These are phyloP conservation scores for Ditylenchus dipsaci DNA, from an alignment of 1,140 invertebrate species.

Conservation along the genomic window DNA sequence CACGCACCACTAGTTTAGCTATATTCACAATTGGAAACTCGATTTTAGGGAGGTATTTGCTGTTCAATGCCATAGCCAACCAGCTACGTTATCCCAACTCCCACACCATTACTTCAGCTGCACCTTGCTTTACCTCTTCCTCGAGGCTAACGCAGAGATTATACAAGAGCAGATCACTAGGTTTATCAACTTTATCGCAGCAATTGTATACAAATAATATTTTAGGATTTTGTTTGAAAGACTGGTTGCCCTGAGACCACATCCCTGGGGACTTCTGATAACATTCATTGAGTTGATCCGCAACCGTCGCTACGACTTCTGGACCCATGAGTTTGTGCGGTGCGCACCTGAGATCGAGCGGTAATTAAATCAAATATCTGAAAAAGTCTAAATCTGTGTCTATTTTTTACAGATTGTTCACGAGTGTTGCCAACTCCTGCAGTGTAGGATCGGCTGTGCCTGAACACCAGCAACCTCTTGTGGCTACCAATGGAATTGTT, in stretches of 20 bases:
- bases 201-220: constrained; percentile 14
- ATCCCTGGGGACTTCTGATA: constrained; percentile 96
- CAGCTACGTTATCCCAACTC: constrained; percentile 97
- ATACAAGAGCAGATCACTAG: constrained; percentile 76
- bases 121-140: constrained; percentile 88
- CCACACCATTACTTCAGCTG: constrained; percentile 99
- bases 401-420: constrained; percentile 27
- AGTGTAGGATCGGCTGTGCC: constrained; percentile 14
- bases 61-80: constrained; percentile 96
- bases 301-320: constrained; percentile 97
- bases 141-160: constrained; percentile 92
- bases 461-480: background rate
- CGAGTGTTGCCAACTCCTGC: constrained; percentile 37
- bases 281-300: constrained; percentile 99
- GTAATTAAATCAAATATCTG: constrained; percentile 11
- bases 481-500: background rate
- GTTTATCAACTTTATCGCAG: background rate
- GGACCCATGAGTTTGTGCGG: constrained; percentile 96
- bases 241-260: constrained; percentile 92
- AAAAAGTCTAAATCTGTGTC: constrained; percentile 4
- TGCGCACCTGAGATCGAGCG: constrained; percentile 79
- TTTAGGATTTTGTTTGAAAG: constrained; percentile 84
- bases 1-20: constrained; percentile 20
- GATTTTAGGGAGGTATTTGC: constrained; percentile 74
- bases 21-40: background rate